Conservation (phyloP, 37 sponge, comb jelly and placozoan genomes). For the Spongilla lacustris region DNA sequence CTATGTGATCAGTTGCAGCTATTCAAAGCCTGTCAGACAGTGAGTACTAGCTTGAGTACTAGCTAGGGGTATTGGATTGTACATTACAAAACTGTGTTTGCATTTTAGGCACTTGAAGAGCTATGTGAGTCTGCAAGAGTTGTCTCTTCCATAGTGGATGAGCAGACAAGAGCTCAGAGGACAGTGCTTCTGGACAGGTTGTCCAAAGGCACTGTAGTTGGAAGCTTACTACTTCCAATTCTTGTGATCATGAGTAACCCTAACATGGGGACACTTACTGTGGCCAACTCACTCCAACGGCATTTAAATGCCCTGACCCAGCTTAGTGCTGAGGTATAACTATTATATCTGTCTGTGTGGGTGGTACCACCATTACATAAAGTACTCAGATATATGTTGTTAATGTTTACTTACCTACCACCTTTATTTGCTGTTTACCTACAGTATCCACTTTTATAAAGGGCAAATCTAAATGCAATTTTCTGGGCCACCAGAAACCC, state of each 20-base stretch:
- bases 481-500: too few species aligned
- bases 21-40: constrained; percentile 34
- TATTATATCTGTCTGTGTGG: too few species aligned
- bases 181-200: constrained; percentile 29
- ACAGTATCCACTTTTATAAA: too few species aligned
- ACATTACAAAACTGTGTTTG: neutral
- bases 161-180: constrained; percentile 3
- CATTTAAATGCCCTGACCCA: constrained; percentile 31
- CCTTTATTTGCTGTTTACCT: too few species aligned
- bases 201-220: constrained; percentile 32
- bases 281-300: constrained; percentile 48
- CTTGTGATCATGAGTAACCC: constrained; percentile 49
- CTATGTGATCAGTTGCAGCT: constrained; percentile 29
- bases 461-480: too few species aligned
- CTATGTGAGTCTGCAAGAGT: neutral
- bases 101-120: neutral
- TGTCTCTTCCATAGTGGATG: constrained; percentile 3
- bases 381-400: too few species aligned
- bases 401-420: too few species aligned
- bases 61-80: neutral
- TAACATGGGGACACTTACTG: constrained; percentile 10
- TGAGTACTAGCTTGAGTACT: neutral
- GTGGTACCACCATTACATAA: too few species aligned
- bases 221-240: constrained; percentile 46
- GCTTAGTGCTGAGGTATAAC: constrained; percentile 48